phyloP scores from a whole-genome alignment of 2,797 vertebrate species.

The Danio tinwini region DNA sequence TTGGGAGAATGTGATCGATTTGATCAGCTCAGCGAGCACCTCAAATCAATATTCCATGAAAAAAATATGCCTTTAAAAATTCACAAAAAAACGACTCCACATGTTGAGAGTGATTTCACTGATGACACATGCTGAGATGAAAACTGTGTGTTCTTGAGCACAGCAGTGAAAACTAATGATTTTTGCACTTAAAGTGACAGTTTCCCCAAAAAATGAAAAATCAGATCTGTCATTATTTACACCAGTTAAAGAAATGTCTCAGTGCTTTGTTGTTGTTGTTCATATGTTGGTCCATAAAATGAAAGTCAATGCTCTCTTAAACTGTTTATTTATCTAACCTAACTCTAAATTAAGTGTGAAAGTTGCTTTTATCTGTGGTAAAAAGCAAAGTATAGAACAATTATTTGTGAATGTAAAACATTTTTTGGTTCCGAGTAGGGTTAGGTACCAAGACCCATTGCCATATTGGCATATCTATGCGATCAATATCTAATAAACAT shows the following conservation, averaged over 20 bases:
- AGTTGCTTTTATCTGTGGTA: no score
- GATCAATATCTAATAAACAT: no score
- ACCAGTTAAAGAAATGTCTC: not conserved
- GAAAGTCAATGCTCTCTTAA: not conserved
- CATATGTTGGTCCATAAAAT: not conserved
- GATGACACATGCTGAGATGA: not conserved
- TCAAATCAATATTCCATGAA: not conserved
- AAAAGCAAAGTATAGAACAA: no score
- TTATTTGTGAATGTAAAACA: no score
- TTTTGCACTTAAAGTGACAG: not conserved
- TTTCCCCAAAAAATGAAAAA: not conserved
- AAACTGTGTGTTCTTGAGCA: not conserved
- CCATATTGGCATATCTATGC: no score
- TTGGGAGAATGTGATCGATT: not conserved
- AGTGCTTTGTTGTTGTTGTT: not conserved
- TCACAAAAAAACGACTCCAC: not conserved
- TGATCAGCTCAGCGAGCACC: not conserved
- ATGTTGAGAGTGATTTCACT: not conserved
- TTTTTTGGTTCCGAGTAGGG: no score
- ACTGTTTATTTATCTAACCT: not conserved
- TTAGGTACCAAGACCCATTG: no score
- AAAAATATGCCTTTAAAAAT: slow-evolving; percentile 22
- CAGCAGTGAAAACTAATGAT: not conserved
- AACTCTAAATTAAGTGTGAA: no score
- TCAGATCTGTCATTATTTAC: not conserved